phyloP scores from a whole-genome alignment of 2,888 invertebrate genomes.

The Nematopogon swammerdamellus region DNA sequence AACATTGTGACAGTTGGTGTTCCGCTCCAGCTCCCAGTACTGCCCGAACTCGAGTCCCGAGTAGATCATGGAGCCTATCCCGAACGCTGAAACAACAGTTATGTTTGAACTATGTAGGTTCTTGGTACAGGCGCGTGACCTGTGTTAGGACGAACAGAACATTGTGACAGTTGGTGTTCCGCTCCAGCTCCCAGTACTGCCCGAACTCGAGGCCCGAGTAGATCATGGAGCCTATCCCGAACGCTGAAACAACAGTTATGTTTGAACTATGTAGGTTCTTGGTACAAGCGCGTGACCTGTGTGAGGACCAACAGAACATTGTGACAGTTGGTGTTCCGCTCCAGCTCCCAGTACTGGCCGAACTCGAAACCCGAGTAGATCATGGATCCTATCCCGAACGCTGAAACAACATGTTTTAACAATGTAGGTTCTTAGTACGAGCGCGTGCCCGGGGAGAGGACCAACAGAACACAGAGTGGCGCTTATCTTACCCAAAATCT shows the following conservation, averaged over 20 bases:
- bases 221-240: conserved; percentile 96
- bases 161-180: conserved; percentile 89
- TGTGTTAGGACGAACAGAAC: conserved; percentile 88
- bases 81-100: conserved; percentile 74
- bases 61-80: conserved; percentile 96
- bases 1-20: conserved; percentile 90
- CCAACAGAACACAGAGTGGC: too few relatives aligned
- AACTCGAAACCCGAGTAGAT: conserved; percentile 95
- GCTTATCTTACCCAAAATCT: too few relatives aligned
- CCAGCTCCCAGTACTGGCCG: conserved; percentile 91
- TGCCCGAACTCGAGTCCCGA: conserved; percentile 93
- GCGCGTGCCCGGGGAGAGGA: conserved; percentile 86
- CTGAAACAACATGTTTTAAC: conserved; percentile 61
- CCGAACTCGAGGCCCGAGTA: conserved; percentile 94
- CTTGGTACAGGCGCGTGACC: conserved; percentile 88
- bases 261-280: too few relatives aligned
- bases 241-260: conserved; percentile 67
- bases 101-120: too few relatives aligned
- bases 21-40: conserved; percentile 87
- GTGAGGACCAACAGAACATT: too few relatives aligned
- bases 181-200: conserved; percentile 89
- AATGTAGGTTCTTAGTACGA: too few relatives aligned
- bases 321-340: conserved; percentile 87
- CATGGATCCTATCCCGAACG: conserved; percentile 96
- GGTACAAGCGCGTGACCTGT: conserved; percentile 92